These are phyloP conservation scores for Apostichopus japonicus DNA, from an alignment of 35 echinoderm and acorn worm genomes.

Conservation along the genomic window DNA sequence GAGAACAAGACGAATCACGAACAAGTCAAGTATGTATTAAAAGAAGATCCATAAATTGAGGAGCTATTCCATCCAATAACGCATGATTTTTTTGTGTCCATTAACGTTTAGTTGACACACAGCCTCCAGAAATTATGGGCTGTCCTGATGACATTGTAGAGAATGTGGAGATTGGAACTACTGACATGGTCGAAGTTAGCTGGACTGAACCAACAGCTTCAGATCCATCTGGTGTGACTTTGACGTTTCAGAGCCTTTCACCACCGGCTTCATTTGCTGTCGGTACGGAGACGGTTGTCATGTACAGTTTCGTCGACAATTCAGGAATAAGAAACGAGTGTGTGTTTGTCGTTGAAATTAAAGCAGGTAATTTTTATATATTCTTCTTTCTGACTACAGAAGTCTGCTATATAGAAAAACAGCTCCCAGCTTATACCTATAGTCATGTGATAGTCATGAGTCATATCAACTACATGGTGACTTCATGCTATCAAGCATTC, in stretches of 20 bases:
- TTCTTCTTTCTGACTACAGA: not conserved
- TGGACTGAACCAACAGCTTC: slow-evolving; percentile 69
- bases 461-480: no score
- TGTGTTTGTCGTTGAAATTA: slow-evolving; percentile 14
- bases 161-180: not conserved
- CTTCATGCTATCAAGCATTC: no score
- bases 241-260: not conserved
- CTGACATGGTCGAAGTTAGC: not conserved
- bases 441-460: no score
- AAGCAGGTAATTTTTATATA: not conserved
- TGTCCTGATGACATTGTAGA: not conserved
- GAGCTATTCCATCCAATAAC: not conserved
- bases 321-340: not conserved
- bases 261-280: not conserved
- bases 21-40: no score
- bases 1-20: no score
- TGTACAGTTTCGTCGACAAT: not conserved
- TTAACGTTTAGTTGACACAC: not conserved
- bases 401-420: no score
- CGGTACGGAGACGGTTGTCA: slow-evolving; percentile 30
- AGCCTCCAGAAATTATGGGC: slow-evolving; percentile 11
- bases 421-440: no score
- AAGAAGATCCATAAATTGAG: not conserved
- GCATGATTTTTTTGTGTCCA: not conserved
- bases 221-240: slow-evolving; percentile 53